These are phyloP conservation scores for Melanotaenia boesemani DNA, from an alignment of 2,797 vertebrate genomes.

Conservation along the genomic window DNA sequence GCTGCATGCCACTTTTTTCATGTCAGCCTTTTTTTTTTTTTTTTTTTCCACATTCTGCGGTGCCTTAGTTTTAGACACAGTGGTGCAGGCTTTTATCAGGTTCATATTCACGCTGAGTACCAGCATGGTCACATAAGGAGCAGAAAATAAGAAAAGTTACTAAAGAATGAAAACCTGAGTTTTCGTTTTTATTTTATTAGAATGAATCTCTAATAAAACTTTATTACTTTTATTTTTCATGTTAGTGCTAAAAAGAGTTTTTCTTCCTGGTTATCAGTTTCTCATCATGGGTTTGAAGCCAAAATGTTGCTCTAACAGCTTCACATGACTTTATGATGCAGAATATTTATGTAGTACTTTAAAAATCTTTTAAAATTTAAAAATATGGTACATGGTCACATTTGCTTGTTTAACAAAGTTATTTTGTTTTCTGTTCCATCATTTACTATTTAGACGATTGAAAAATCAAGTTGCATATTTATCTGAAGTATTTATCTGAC, in stretches of 20 bases:
- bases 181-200: background rate
- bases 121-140: background rate
- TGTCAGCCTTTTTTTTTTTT: constrained; percentile 26
- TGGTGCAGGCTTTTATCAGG: constrained; percentile 15
- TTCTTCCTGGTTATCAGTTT: no score
- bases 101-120: background rate
- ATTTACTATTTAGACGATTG: background rate
- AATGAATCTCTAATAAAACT: no score
- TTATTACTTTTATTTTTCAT: no score
- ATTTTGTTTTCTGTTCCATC: background rate
- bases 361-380: no score
- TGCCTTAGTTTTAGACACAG: constrained; percentile 5
- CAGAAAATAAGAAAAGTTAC: background rate
- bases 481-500: background rate
- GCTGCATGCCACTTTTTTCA: constrained; percentile 33
- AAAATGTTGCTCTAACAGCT: no score
- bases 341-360: no score
- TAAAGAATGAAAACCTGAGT: no score
- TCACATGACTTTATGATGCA: no score
- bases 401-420: background rate
- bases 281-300: no score
- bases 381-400: background rate
- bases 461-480: background rate
- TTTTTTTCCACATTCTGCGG: constrained; percentile 28
- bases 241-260: no score